phyloP scores from a whole-genome alignment of 2,113 vertebrate species.

The Carassius gibelio region DNA sequence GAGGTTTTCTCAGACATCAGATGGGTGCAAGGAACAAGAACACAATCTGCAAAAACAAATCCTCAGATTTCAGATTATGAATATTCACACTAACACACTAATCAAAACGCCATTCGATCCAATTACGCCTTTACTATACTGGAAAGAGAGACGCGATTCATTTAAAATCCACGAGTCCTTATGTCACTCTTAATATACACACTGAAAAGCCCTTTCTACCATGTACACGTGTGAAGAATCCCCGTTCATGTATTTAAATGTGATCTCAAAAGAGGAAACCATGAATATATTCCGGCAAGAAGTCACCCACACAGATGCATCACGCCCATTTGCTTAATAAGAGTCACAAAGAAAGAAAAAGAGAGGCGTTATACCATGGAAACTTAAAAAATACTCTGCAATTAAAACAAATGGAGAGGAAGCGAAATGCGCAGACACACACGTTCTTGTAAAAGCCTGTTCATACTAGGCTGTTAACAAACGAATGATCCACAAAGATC shows the following conservation, averaged over 20 bases:
- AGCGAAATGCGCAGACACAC: conserved; percentile 21
- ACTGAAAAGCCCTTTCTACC: conserved; percentile 48
- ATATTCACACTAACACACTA: conserved; percentile 54
- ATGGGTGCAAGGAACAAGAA: conserved; percentile 53
- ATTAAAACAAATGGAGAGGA: conserved; percentile 61
- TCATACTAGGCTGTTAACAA: conserved; percentile 66
- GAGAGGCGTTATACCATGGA: conserved; percentile 59
- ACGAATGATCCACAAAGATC: conserved; percentile 60
- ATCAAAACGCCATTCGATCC: conserved; percentile 58
- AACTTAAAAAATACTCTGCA: conserved; percentile 61
- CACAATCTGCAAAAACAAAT: conserved; percentile 18
- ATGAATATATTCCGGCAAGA: conserved; percentile 55
- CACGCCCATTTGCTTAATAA: conserved; percentile 57
- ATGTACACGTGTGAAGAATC: conserved; percentile 51
- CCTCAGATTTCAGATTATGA: conserved; percentile 36
- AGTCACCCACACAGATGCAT: conserved; percentile 60
- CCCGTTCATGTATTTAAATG: conserved; percentile 63
- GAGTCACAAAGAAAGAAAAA: conserved; percentile 21
- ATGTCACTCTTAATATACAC: conserved; percentile 59
- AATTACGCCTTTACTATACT: conserved; percentile 63
- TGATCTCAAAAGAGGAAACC: conserved; percentile 65
- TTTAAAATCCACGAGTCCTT: conserved; percentile 59
- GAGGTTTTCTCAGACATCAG: conserved; percentile 65
- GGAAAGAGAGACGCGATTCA: conserved; percentile 51
- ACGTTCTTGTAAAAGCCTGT: conserved; percentile 59